phyloP scores from a whole-genome alignment of 2,113 vertebrate species.

The Pseudorectes ferrugineus region DNA sequence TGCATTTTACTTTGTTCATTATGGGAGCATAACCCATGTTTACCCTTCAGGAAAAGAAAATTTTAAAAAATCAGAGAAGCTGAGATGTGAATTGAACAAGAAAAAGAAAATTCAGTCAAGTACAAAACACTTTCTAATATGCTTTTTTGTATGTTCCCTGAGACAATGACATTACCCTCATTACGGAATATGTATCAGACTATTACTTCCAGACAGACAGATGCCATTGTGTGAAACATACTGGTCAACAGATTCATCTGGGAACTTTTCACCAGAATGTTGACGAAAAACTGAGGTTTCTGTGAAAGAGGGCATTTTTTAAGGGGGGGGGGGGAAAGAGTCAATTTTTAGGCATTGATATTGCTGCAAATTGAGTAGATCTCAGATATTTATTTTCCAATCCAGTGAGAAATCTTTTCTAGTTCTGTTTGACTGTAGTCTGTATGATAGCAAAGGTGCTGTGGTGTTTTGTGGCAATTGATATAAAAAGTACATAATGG shows the following conservation, averaged over 20 bases:
- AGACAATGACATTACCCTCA: not conserved
- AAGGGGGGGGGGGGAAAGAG: fast-evolving
- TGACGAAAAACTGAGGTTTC: not conserved
- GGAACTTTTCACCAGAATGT: not conserved
- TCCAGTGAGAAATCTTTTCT: not conserved
- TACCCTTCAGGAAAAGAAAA: not conserved
- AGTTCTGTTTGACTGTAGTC: not conserved
- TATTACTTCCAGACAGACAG: not conserved
- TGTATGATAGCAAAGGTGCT: not conserved
- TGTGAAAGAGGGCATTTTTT: not conserved
- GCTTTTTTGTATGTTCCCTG: not conserved
- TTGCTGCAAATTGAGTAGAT: not conserved
- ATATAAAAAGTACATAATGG: not conserved
- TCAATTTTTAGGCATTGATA: not conserved
- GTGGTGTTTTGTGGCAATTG: not conserved
- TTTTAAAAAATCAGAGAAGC: not conserved
- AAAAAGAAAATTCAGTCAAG: not conserved
- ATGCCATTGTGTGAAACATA: not conserved
- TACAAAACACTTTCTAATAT: not conserved
- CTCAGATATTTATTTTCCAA: not conserved
- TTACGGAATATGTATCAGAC: not conserved
- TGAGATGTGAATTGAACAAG: not conserved
- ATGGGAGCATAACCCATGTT: not conserved
- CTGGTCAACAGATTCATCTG: not conserved
- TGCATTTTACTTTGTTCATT: not conserved